phyloP scores from a whole-genome alignment of 2,888 invertebrate species.

The Kuschelorhynchus macadamiae region DNA sequence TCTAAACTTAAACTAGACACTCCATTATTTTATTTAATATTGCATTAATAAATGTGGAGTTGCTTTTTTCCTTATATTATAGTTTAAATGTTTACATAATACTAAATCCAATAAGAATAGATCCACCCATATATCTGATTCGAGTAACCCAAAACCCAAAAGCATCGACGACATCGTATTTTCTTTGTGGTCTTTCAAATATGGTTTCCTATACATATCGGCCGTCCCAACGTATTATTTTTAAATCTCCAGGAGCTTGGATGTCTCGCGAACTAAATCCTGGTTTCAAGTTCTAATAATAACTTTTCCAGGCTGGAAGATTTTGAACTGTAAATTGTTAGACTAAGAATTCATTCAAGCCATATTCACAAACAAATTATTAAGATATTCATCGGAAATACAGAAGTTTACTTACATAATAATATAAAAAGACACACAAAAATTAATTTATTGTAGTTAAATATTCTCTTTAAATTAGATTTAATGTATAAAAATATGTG shows the following conservation, averaged over 20 bases:
- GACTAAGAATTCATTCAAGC: not conserved
- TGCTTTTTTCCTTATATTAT: too few species aligned
- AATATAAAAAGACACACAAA: too few species aligned
- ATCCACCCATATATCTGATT: not conserved
- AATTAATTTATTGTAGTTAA: too few species aligned
- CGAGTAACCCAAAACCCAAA: not conserved
- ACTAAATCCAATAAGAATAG: not conserved
- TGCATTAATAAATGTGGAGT: too few species aligned
- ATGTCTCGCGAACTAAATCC: constrained; percentile 35
- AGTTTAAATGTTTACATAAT: too few species aligned
- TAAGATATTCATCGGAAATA: too few species aligned
- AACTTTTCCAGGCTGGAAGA: constrained; percentile 30
- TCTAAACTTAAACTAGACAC: too few species aligned
- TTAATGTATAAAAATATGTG: too few species aligned
- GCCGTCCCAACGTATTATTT: constrained; percentile 34
- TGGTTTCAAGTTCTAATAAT: constrained; percentile 44
- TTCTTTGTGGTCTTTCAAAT: constrained; percentile 33
- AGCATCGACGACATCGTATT: constrained; percentile 12
- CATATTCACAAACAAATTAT: not conserved
- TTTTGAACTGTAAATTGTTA: not conserved
- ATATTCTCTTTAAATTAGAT: too few species aligned
- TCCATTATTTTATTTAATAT: too few species aligned
- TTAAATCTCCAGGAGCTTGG: constrained; percentile 34
- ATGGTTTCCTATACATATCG: constrained; percentile 26
- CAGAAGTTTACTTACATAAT: too few species aligned